Base-by-base conservation (phyloP, 2,113 vertebrate species). In the Sialia sialis region DNA sequence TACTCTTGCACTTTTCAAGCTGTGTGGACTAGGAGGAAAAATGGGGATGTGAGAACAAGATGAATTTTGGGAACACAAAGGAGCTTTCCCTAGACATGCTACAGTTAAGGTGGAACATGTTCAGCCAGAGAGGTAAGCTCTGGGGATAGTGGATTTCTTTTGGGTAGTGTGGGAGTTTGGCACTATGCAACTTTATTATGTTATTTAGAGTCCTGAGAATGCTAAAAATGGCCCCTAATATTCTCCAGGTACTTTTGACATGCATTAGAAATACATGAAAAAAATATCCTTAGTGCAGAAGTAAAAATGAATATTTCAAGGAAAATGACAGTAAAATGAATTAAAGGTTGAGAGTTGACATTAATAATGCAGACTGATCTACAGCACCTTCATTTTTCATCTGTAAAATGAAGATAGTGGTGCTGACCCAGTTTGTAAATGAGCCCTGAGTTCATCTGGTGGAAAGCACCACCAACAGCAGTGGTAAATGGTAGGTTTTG, bases 251-350 rank as follows among this genome's bases (percentile, higher is more conserved):
- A 72, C 73, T 94, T 92, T 52, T 92, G 76, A 81, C 60, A 44
- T 63, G 55, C n/a, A 72, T 92, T 93, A 95, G 91, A 92, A 94
- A 87, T 83, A 78, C 83, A 84, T 78, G 86, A 82, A 64, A 78
- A 84, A 95, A 97, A 89, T 97, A 90, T 48, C 39, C 56, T 86
- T 52, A 84, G 48, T 87, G 73, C n/a, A 87, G 68, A 88, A 87
- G 73, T 89, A 79, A 69, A 94, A 82, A 95, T 97, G n/a, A 93
- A 96, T 97, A 94, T 97, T 96, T 95, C 95, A 96, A 90, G 60
- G 60, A 84, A 93, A 93, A 86, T 87, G 94, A 89, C 91, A 96
- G 83, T 87, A 89, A 96, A 96, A 95, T 90, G 80, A 90, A 96
- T 95, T 95, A 93, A 78, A 59, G 77, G 94, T 94, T 95, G 89